These are phyloP conservation scores for Syngnathus acus DNA, from an alignment of 2,797 vertebrate genomes.

Conservation along the genomic window DNA sequence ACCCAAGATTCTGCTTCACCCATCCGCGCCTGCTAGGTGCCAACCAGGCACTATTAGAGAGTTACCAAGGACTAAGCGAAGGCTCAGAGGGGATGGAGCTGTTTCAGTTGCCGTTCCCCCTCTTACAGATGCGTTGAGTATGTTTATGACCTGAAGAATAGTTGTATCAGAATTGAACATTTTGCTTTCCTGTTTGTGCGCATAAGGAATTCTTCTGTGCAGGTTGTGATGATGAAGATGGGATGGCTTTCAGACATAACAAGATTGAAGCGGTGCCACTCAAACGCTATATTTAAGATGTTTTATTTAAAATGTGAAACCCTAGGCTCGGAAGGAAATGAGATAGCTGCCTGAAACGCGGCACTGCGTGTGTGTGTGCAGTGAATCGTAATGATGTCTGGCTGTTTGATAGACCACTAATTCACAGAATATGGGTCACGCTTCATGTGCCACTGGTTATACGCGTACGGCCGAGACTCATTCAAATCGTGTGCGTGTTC, in stretches of 20 bases:
- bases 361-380: constrained; percentile 14
- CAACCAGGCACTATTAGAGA: too few species aligned
- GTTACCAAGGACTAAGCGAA: too few species aligned
- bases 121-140: not conserved
- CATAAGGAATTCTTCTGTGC: not conserved
- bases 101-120: too few species aligned
- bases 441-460: constrained; percentile 37
- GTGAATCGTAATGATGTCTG: constrained; percentile 26
- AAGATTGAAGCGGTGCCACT: constrained; percentile 19
- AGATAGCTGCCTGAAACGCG: constrained; percentile 47
- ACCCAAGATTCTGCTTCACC: too few species aligned
- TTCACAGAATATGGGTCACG: constrained; percentile 41
- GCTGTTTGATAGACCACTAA: constrained; percentile 22
- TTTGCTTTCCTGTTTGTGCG: too few species aligned
- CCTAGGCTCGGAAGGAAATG: constrained; percentile 48
- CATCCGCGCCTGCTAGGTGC: too few species aligned
- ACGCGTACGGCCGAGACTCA: constrained; percentile 16
- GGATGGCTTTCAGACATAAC: constrained; percentile 11
- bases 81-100: too few species aligned
- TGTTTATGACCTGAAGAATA: not conserved
- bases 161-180: not conserved
- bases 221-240: not conserved
- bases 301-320: constrained; percentile 77
- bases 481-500: constrained; percentile 26
- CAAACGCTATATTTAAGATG: constrained; percentile 65